A percentile compares a stretch with the other conserved stretches of the same genome.
Conservation (phyloP, 2,797 vertebrate genomes). For the Miichthys miiuy region DNA sequence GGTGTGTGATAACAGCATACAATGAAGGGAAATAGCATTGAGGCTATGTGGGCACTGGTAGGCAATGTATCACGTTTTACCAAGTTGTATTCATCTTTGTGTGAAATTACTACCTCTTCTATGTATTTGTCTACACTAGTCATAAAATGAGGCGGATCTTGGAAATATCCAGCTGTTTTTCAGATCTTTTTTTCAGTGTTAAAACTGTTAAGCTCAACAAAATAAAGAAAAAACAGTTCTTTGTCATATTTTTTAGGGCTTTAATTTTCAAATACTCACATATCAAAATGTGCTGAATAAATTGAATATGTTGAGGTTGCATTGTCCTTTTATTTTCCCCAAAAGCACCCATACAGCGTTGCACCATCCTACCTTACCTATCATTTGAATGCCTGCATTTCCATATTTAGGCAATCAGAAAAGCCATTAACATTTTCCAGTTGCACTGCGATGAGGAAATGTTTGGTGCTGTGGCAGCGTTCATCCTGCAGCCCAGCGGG, state of each 20-base stretch:
- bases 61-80: slow-evolving; percentile 26
- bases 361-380: slow-evolving; percentile 62
- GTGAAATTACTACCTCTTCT: slow-evolving; percentile 7
- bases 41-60: slow-evolving; percentile 27
- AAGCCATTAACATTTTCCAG: slow-evolving; percentile 74
- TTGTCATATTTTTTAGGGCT: background rate
- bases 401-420: slow-evolving; percentile 76
- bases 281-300: slow-evolving; percentile 35
- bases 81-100: slow-evolving; percentile 32
- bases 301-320: slow-evolving; percentile 29
- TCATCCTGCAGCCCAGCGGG: slow-evolving; percentile 68
- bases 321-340: slow-evolving; percentile 50
- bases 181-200: slow-evolving; percentile 12
- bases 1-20: slow-evolving; percentile 64
- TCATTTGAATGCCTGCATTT: slow-evolving; percentile 70
- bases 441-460: slow-evolving; percentile 64
- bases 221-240: background rate
- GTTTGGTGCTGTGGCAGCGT: slow-evolving; percentile 58
- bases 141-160: slow-evolving; percentile 41
- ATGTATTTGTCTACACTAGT: slow-evolving; percentile 49
- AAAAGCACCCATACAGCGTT: slow-evolving; percentile 52
- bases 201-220: slow-evolving; percentile 2
- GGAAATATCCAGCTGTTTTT: slow-evolving; percentile 14
- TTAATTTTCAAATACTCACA: slow-evolving; percentile 22
- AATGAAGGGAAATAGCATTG: slow-evolving; percentile 55